Percentiles rank a stretch among this genome's conserved stretches.
These are phyloP conservation scores for Pseudorhombus dupliciocellatus DNA, from an alignment of 2,113 vertebrate species.

Conservation along the genomic window DNA sequence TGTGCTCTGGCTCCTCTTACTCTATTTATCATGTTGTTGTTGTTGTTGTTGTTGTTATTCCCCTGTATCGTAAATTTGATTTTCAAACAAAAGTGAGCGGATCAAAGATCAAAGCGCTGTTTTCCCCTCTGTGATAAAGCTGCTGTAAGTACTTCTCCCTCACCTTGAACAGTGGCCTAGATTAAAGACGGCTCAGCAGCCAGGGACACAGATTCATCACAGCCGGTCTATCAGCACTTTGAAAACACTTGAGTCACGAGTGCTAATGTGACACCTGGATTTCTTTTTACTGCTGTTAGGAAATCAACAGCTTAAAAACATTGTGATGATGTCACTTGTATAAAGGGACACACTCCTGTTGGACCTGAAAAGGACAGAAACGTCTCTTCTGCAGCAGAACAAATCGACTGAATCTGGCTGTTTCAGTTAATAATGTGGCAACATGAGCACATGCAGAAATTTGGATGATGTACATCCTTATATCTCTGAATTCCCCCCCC, in stretches of 20 bases:
- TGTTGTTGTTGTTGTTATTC: conserved; percentile 77
- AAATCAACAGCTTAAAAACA: background rate
- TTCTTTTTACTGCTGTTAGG: background rate
- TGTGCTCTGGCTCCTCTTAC: conserved; percentile 67
- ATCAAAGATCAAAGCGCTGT: conserved; percentile 82
- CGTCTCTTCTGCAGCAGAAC: background rate
- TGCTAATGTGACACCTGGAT: background rate
- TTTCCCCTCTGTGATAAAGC: conserved; percentile 66
- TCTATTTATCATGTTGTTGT: conserved; percentile 72
- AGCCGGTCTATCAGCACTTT: conserved; percentile 9
- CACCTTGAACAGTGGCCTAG: conserved; percentile 78
- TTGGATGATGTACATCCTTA: conserved; percentile 11
- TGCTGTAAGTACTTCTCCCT: conserved; percentile 64
- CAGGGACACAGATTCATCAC: conserved; percentile 50
- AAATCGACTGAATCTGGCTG: background rate
- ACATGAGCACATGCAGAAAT: conserved; percentile 13
- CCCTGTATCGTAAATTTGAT: conserved; percentile 83
- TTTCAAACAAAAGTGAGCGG: conserved; percentile 84
- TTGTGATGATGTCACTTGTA: background rate
- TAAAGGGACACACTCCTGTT: background rate
- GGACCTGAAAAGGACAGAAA: background rate
- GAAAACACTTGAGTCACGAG: conserved; percentile 26
- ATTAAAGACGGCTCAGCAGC: conserved; percentile 54
- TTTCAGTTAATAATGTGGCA: background rate
- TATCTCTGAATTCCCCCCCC: conserved; percentile 29